Percentiles rank a stretch among this genome's conserved stretches.
These are phyloP conservation scores for Saccostrea glomerata DNA, from an alignment of 1,140 invertebrate species.

Conservation along the genomic window DNA sequence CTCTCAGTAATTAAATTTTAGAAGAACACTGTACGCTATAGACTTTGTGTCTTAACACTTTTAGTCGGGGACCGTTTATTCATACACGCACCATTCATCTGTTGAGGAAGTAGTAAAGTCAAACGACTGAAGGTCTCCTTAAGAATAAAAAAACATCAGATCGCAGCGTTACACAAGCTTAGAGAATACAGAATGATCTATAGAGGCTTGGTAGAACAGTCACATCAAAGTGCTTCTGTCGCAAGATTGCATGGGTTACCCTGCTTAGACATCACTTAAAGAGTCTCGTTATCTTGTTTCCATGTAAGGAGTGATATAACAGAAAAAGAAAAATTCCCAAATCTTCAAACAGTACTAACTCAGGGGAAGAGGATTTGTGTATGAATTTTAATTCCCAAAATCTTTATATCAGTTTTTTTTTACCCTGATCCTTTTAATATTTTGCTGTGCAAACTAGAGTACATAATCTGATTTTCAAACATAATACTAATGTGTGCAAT, in stretches of 20 bases:
- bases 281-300: not conserved
- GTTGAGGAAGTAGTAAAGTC: not conserved
- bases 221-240: slow-evolving; percentile 22
- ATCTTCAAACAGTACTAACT: slow-evolving; percentile 22
- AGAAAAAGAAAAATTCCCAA: slow-evolving; percentile 3
- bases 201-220: not conserved
- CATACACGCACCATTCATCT: not conserved
- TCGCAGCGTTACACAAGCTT: not conserved
- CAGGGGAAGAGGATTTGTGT: not conserved
- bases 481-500: not conserved
- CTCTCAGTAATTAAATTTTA: not conserved
- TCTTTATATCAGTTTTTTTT: not conserved
- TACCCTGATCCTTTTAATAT: not conserved
- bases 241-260: slow-evolving; percentile 4
- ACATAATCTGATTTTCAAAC: not conserved
- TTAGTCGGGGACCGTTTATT: not conserved
- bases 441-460: not conserved
- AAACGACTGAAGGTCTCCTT: not conserved
- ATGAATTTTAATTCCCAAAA: not conserved
- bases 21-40: not conserved
- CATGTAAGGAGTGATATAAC: slow-evolving; percentile 19
- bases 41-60: not conserved
- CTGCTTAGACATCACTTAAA: slow-evolving; percentile 1
- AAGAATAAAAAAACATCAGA: slow-evolving; percentile 10
- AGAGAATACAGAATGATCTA: slow-evolving; percentile 28